These are phyloP conservation scores for Lithosia quadra DNA, from an alignment of 2,888 invertebrate genomes.

Conservation along the genomic window DNA sequence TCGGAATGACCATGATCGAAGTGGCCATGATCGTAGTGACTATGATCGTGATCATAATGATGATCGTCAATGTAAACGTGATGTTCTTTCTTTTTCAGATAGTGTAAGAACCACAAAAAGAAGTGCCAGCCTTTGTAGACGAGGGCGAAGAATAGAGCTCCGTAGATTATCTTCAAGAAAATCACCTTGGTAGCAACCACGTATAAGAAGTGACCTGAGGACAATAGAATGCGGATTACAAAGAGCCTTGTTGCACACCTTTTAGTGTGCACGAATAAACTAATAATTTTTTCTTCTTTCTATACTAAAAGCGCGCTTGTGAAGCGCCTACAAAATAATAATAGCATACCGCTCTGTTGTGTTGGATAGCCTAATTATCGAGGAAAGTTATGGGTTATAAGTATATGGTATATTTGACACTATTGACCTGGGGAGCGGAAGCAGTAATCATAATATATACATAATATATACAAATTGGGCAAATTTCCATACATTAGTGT, in stretches of 20 bases:
- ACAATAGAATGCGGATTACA: too few species aligned
- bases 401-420: too few species aligned
- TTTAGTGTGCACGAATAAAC: too few species aligned
- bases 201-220: slow-evolving; percentile 79
- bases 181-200: slow-evolving; percentile 77
- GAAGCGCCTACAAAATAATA: slow-evolving; percentile 14
- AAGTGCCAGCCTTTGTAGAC: slow-evolving; percentile 77
- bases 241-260: too few species aligned
- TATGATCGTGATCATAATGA: slow-evolving; percentile 43
- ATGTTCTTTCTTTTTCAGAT: slow-evolving; percentile 70
- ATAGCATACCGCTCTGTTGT: slow-evolving; percentile 11
- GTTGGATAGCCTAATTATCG: too few species aligned
- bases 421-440: too few species aligned
- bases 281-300: too few species aligned
- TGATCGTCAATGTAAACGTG: slow-evolving; percentile 70
- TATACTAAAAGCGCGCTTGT: too few species aligned
- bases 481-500: too few species aligned
- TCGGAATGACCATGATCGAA: slow-evolving; percentile 30
- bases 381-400: too few species aligned
- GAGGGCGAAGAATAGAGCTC: slow-evolving; percentile 71
- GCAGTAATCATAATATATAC: too few species aligned
- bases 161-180: slow-evolving; percentile 76
- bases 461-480: too few species aligned
- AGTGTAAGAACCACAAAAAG: slow-evolving; percentile 76
- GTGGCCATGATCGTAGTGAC: slow-evolving; percentile 41